Percentiles rank a stretch among this genome's conserved stretches.
phyloP scores from a whole-genome alignment of 2,888 invertebrate genomes.

The Megamerina dolium region DNA sequence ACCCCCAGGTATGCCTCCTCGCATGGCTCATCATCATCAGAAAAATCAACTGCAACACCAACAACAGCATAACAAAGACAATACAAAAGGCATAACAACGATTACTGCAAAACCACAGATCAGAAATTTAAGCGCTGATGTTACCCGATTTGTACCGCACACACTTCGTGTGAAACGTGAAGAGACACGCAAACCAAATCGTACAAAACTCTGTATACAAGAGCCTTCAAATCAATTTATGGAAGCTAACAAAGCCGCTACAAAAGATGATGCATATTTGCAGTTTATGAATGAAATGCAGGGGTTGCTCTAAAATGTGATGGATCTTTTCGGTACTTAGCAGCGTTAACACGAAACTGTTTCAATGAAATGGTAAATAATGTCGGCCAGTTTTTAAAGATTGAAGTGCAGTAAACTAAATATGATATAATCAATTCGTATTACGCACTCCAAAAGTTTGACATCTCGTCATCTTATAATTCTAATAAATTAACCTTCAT shows the following conservation, averaged over 20 bases:
- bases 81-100: constrained; percentile 68
- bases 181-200: constrained; percentile 57
- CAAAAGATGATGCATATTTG: constrained; percentile 97
- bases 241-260: constrained; percentile 51
- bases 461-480: too few relatives aligned
- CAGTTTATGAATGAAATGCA: constrained; percentile 99
- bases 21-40: constrained; percentile 50
- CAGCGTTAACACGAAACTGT: too few relatives aligned
- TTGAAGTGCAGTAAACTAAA: too few relatives aligned
- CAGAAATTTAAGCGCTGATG: constrained; percentile 82
- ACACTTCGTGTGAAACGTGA: constrained; percentile 86
- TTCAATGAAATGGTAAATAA: too few relatives aligned
- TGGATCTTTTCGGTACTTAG: too few relatives aligned
- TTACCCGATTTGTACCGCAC: constrained; percentile 91
- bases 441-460: too few relatives aligned
- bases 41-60: constrained; percentile 56
- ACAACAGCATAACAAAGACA: constrained; percentile 65
- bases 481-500: too few relatives aligned
- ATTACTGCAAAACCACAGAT: constrained; percentile 97
- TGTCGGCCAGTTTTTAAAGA: too few relatives aligned
- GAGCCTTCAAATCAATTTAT: constrained; percentile 48
- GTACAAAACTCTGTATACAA: constrained; percentile 52
- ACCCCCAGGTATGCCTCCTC: constrained; percentile 57
- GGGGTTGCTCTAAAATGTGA: constrained; percentile 72
- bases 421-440: too few relatives aligned